Evolutionary conservation across 1,140 invertebrate species (phyloP).

Genomic region (Drosophila orosa): DNA sequence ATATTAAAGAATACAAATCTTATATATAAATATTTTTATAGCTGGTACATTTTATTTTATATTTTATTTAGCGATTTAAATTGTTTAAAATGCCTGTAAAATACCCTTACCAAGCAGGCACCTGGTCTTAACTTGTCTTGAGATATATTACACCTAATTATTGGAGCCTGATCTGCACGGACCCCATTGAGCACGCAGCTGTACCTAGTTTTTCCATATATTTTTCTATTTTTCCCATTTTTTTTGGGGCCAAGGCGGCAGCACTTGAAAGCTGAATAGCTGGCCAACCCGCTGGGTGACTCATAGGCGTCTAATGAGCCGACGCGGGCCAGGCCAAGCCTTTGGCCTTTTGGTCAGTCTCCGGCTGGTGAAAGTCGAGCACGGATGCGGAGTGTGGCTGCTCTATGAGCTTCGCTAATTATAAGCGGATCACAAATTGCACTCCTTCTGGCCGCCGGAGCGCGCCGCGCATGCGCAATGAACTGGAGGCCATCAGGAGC

Average conservation of each 20-base stretch:
- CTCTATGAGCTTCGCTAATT: slow-evolving; percentile 71
- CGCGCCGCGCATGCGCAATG: slow-evolving; percentile 77
- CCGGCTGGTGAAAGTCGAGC: slow-evolving; percentile 63
- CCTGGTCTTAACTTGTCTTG: slow-evolving; percentile 18
- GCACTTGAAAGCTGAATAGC: slow-evolving; percentile 30
- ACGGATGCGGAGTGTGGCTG: slow-evolving; percentile 46
- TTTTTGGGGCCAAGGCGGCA: slow-evolving; percentile 68
- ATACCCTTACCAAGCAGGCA: slow-evolving; percentile 10
- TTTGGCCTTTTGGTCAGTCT: slow-evolving; percentile 7
- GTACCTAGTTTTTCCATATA: slow-evolving; percentile 37
- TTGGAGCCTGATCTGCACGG: slow-evolving; percentile 44
- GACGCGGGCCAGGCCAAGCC: slow-evolving; percentile 1
- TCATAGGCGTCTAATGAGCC: slow-evolving; percentile 73
- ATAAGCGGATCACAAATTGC: slow-evolving; percentile 58
- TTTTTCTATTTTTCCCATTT: slow-evolving; percentile 5
- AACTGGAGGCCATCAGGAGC: slow-evolving; percentile 28
- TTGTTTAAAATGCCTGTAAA: neutral
- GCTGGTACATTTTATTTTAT: neutral
- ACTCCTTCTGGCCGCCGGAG: slow-evolving; percentile 33
- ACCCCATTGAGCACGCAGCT: slow-evolving; percentile 65
- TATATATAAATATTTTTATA: neutral
- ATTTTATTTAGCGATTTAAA: neutral
- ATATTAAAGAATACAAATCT: neutral
- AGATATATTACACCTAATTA: slow-evolving; percentile 77
- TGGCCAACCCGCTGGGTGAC: slow-evolving; percentile 59